Evolutionary conservation across 2,888 invertebrate species (phyloP).

Genomic region (Synergus umbraculus): DNA sequence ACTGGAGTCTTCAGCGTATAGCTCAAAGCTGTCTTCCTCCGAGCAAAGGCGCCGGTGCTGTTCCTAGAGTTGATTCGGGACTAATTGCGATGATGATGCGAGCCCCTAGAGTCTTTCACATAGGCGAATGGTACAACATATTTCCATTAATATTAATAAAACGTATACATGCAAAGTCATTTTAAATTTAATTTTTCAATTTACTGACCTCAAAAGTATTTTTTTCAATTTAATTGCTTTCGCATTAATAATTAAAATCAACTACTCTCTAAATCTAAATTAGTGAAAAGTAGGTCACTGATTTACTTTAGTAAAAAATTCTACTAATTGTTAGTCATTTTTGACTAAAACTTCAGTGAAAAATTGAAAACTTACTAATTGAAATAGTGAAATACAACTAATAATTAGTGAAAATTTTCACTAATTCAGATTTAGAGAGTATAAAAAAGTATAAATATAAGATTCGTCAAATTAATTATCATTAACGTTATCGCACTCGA

Average conservation of each 20-base stretch:
- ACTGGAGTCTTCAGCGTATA: slow-evolving; percentile 96
- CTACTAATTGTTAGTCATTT: too few species aligned
- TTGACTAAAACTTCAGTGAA: too few species aligned
- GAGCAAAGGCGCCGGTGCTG: slow-evolving; percentile 79
- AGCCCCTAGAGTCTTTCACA: slow-evolving; percentile 97
- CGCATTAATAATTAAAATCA: too few species aligned
- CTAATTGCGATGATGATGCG: slow-evolving; percentile 93
- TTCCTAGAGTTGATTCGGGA: slow-evolving; percentile 72
- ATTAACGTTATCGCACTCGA: background rate
- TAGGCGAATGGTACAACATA: slow-evolving; percentile 94
- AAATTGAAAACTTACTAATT: too few species aligned
- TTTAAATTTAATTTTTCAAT: background rate
- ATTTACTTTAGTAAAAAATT: too few species aligned
- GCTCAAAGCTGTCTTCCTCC: slow-evolving; percentile 88
- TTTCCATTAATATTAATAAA: background rate
- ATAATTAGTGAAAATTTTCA: too few species aligned
- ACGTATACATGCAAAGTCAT: background rate
- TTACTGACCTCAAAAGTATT: background rate
- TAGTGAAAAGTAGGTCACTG: too few species aligned
- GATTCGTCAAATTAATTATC: too few species aligned
- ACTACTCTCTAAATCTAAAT: too few species aligned
- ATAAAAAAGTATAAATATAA: too few species aligned
- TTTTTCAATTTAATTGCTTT: background rate
- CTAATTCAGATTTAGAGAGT: too few species aligned
- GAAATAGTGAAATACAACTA: too few species aligned